These are phyloP conservation scores for Hoplostethus atlanticus DNA, from an alignment of 2,797 vertebrate species.

Conservation along the genomic window DNA sequence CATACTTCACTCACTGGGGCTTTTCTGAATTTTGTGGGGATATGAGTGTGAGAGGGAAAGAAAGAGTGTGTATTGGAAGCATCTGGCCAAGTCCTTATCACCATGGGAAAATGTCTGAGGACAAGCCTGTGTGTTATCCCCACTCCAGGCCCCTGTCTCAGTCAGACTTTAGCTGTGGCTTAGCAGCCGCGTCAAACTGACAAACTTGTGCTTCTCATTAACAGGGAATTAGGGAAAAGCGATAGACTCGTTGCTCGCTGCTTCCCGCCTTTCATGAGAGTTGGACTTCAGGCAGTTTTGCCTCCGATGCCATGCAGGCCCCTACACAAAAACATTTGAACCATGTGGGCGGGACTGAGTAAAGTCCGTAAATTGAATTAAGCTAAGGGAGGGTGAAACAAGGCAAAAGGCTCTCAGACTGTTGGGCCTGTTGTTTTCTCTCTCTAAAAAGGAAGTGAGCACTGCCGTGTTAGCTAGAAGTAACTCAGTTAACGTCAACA, in stretches of 20 bases:
- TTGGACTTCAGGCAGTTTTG: constrained; percentile 51
- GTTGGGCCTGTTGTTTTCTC: constrained; percentile 12
- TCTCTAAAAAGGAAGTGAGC: constrained; percentile 18
- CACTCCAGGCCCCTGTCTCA: constrained; percentile 44
- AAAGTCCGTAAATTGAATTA: constrained; percentile 66
- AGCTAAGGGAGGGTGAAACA: constrained; percentile 37
- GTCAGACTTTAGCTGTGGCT: constrained; percentile 46
- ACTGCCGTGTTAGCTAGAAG: neutral
- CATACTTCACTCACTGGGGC: constrained; percentile 3
- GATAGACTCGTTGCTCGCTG: constrained; percentile 24
- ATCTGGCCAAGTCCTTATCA: constrained; percentile 76
- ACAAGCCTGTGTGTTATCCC: constrained; percentile 49
- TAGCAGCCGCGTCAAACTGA: constrained; percentile 33
- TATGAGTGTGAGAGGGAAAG: constrained; percentile 5
- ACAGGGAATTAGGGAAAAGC: constrained; percentile 44
- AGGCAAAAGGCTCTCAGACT: constrained; percentile 9
- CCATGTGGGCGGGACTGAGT: constrained; percentile 60
- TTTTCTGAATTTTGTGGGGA: constrained; percentile 15
- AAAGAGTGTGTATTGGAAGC: constrained; percentile 58
- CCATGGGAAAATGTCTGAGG: constrained; percentile 72
- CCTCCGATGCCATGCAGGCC: constrained; percentile 51
- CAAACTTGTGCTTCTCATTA: constrained; percentile 51
- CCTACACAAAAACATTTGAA: constrained; percentile 43
- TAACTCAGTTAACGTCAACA: constrained; percentile 11
- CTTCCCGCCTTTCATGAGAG: constrained; percentile 20